A percentile compares a stretch with the other conserved stretches of the same genome.
Evolutionary conservation across 2,797 vertebrate species (phyloP).

Genomic region (Rhinella marina): DNA sequence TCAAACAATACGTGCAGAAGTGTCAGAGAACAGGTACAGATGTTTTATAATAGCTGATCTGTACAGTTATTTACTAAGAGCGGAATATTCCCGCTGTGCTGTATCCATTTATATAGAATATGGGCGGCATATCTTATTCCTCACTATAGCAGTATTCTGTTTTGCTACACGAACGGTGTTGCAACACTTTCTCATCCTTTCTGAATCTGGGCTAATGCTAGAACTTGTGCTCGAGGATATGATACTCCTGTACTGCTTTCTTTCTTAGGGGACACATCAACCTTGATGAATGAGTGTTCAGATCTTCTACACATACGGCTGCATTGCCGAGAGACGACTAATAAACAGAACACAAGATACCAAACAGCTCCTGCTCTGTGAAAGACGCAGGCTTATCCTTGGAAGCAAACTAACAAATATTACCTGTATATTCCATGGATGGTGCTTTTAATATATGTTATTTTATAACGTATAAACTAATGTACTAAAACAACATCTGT

Average conservation of each 20-base stretch:
- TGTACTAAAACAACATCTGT: background rate
- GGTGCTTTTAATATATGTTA: background rate
- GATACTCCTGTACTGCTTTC: background rate
- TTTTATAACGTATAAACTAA: background rate
- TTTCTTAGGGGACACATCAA: background rate
- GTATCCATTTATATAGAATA: background rate
- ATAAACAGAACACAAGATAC: conserved; percentile 24
- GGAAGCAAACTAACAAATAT: background rate
- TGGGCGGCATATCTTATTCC: background rate
- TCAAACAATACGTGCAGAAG: background rate
- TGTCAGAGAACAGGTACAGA: background rate
- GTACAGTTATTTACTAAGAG: too few species aligned
- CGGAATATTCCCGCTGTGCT: background rate
- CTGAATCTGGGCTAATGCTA: background rate
- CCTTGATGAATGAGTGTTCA: conserved; percentile 21
- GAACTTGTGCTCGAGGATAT: background rate
- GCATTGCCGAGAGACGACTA: conserved; percentile 22
- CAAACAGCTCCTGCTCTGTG: background rate
- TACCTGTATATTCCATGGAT: background rate
- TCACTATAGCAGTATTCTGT: background rate
- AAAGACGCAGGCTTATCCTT: background rate
- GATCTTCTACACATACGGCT: conserved; percentile 42
- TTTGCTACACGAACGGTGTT: background rate
- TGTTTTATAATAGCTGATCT: too few species aligned
- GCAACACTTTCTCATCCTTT: background rate